phyloP scores from a whole-genome alignment of 2,888 invertebrate species.

The Carabus problematicus region DNA sequence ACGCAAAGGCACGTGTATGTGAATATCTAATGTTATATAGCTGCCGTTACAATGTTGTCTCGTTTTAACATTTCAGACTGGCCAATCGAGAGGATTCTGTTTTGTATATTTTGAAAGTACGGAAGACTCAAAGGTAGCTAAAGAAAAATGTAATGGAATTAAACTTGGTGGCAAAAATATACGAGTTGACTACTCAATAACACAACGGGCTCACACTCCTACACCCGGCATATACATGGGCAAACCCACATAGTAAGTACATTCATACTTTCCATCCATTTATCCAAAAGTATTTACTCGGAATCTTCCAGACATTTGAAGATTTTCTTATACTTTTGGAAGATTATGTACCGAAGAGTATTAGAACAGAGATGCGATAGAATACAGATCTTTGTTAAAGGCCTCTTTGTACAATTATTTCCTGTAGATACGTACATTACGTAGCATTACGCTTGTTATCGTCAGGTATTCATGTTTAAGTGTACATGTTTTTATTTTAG shows the following conservation, averaged over 20 bases:
- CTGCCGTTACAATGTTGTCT: too few relatives aligned
- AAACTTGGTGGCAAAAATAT: conserved; percentile 93
- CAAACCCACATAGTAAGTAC: conserved; percentile 79
- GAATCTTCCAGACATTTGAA: not conserved
- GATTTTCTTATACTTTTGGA: conserved; percentile 5
- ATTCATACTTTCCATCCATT: not conserved
- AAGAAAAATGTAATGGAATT: conserved; percentile 92
- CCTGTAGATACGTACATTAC: not conserved
- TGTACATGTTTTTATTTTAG: conserved; percentile 55
- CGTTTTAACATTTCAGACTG: conserved; percentile 70
- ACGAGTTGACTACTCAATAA: conserved; percentile 95
- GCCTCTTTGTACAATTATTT: conserved; percentile 49
- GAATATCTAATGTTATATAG: too few relatives aligned
- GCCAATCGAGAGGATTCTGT: conserved; percentile 93
- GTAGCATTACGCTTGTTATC: not conserved
- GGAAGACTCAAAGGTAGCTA: conserved; percentile 91
- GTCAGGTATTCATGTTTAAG: not conserved
- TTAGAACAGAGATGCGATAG: conserved; percentile 33
- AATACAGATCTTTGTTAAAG: conserved; percentile 50
- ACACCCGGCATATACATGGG: conserved; percentile 98
- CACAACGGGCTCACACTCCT: conserved; percentile 94
- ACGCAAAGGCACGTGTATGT: conserved; percentile 78
- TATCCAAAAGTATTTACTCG: conserved; percentile 10
- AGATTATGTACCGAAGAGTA: conserved; percentile 23
- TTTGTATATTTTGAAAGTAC: conserved; percentile 92